These are phyloP conservation scores for Cettia cetti DNA, from an alignment of 2,113 vertebrate genomes.

Conservation along the genomic window DNA sequence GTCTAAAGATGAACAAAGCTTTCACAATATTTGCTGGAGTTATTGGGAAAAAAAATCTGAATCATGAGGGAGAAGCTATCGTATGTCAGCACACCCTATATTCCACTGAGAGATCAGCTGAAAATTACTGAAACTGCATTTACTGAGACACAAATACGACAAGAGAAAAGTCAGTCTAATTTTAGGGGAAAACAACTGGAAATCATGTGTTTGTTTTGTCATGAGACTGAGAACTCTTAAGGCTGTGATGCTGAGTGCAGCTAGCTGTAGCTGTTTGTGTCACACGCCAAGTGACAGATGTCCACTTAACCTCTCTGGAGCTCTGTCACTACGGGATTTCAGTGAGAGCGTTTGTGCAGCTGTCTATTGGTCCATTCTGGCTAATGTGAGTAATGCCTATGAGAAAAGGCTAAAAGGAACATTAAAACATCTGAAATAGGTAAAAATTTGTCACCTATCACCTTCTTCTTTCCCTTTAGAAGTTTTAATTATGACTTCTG, in stretches of 20 bases:
- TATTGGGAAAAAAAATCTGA: background rate
- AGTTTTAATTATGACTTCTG: background rate
- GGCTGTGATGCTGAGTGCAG: background rate
- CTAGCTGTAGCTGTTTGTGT: background rate
- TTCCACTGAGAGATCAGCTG: background rate
- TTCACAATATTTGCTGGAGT: background rate
- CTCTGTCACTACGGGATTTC: rapidly evolving
- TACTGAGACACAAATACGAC: background rate
- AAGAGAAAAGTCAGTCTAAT: background rate
- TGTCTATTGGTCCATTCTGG: background rate
- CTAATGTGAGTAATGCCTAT: background rate
- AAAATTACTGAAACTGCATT: background rate
- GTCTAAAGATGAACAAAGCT: background rate
- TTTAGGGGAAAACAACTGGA: background rate
- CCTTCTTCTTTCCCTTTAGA: background rate
- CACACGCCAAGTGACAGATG: background rate
- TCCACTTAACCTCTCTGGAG: background rate
- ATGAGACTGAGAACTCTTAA: background rate
- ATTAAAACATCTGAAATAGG: background rate
- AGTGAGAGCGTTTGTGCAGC: background rate
- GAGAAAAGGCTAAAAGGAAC: background rate
- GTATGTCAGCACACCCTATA: background rate
- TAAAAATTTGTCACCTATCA: background rate
- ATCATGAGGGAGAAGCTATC: background rate
- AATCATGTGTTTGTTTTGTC: rapidly evolving